Evolutionary conservation across 2,113 vertebrate species (phyloP), one percentile per base, ranked within the genome.

Genomic region (Thunnus thynnus): DNA sequence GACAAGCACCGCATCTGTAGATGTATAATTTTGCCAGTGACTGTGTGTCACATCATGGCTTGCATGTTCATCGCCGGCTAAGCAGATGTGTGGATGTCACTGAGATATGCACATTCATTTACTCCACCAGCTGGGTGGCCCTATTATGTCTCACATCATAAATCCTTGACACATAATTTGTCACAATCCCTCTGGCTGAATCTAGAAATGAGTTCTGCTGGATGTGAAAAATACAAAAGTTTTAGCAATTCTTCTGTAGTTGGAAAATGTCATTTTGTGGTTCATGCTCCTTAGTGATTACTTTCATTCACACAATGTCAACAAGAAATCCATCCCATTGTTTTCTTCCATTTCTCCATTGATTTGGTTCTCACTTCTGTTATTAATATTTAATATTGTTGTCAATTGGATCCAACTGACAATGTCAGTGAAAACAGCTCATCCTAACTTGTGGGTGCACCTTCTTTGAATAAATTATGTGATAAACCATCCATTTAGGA

Each of bases 121-220:
- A 84, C 86, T 88, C 74, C 83, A 86, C 76, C 89, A 93, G 91
- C 92, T 92, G 92, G 86, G 83, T 94, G 93, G 89, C 90, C 92
- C 86, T 87, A 93, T 94, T 94, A 93, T 61, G 89, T 94, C 89
- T 89, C 87, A 87, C 86, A 91, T 94, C 87, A 93, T 95, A 92
- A 95, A 93, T 90, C 84, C 79, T 69, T 92, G 87, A 94, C 91
- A 86, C 83, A 69, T 93, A 88, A 94, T 93, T 93, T 94, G 88
- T 94, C 90, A 92, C 84, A 91, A 89, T 91, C 83, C 80, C 73
- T 86, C 67, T 80, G 88, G 76, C 85, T 82, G 80, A 88, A 72
- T 90, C 64, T 64, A 85, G 80, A 82, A 77, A 68, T 68, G 77
- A 81, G 47, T 65, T 78, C 61, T 80, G 71, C 36, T 58, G 60